Percentiles rank a stretch among this genome's conserved stretches.
These are phyloP conservation scores for Drosophila kokeensis DNA, from an alignment of 2,888 invertebrate species.

Conservation along the genomic window DNA sequence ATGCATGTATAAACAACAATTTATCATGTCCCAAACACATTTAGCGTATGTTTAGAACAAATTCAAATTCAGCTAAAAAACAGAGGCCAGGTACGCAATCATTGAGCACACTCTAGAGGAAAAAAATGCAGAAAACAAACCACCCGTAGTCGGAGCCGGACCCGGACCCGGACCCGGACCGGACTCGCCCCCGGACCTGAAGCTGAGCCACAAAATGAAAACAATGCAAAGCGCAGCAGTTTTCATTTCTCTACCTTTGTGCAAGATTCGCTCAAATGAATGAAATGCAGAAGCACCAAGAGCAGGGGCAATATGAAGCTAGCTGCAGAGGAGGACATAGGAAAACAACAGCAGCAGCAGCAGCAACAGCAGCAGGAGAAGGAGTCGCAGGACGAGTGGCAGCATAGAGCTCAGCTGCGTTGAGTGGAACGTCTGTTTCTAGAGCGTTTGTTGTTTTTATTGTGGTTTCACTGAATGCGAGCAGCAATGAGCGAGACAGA, in stretches of 20 bases:
- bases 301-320: constrained; percentile 5
- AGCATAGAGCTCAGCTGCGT: constrained; percentile 68
- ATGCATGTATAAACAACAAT: constrained; percentile 56
- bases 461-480: constrained; percentile 45
- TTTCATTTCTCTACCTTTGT: constrained; percentile 77
- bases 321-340: not conserved
- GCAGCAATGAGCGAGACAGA: not conserved
- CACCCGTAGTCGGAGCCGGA: constrained; percentile 4
- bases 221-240: constrained; percentile 75
- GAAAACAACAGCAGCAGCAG: constrained; percentile 5
- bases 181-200: constrained; percentile 4
- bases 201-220: constrained; percentile 66
- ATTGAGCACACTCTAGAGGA: constrained; percentile 38
- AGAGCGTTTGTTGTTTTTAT: constrained; percentile 59
- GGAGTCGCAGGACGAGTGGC: constrained; percentile 8
- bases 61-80: constrained; percentile 64
- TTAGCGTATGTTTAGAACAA: constrained; percentile 73
- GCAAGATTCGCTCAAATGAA: constrained; percentile 60
- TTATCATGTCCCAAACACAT: constrained; percentile 68
- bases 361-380: constrained; percentile 5
- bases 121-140: constrained; percentile 27
- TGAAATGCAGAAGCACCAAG: constrained; percentile 48
- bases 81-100: constrained; percentile 43
- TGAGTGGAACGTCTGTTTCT: constrained; percentile 79
- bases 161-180: not conserved